Evolutionary conservation across 2,113 vertebrate genomes (phyloP).

Genomic region (Anthoscopus minutus): DNA sequence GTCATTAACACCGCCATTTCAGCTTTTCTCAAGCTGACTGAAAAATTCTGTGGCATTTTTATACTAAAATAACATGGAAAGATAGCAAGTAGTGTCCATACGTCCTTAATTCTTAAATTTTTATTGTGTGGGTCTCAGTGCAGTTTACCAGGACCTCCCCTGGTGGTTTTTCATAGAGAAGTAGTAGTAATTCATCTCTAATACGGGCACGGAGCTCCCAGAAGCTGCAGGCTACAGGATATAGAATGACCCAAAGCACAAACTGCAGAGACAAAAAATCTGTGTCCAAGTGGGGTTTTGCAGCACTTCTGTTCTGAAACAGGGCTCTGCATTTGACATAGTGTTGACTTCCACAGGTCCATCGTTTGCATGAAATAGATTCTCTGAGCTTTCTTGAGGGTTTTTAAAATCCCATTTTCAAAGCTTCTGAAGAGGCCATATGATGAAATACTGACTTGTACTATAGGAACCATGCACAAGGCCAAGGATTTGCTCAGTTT

Average conservation of each 20-base stretch:
- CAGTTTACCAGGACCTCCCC: background rate
- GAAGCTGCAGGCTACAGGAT: background rate
- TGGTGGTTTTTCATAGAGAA: background rate
- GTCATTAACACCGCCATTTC: background rate
- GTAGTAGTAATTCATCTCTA: constrained; percentile 25
- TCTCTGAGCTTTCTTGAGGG: background rate
- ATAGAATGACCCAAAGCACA: background rate
- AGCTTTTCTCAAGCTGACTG: background rate
- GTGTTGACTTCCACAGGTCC: background rate
- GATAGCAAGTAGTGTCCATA: background rate
- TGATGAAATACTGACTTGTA: background rate
- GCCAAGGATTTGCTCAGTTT: background rate
- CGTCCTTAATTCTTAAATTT: background rate
- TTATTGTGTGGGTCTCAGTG: background rate
- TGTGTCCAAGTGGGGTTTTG: background rate
- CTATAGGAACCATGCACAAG: background rate
- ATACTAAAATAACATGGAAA: background rate
- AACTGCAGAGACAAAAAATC: background rate
- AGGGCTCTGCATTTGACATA: background rate
- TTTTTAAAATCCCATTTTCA: background rate
- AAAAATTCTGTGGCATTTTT: background rate
- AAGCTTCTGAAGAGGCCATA: background rate
- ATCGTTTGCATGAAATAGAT: background rate
- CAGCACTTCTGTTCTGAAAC: background rate
- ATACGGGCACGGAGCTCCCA: background rate